A percentile compares a stretch with the other conserved stretches of the same genome.
Conservation (phyloP, 2,888 invertebrate species). For the Steinernema scapterisci region DNA sequence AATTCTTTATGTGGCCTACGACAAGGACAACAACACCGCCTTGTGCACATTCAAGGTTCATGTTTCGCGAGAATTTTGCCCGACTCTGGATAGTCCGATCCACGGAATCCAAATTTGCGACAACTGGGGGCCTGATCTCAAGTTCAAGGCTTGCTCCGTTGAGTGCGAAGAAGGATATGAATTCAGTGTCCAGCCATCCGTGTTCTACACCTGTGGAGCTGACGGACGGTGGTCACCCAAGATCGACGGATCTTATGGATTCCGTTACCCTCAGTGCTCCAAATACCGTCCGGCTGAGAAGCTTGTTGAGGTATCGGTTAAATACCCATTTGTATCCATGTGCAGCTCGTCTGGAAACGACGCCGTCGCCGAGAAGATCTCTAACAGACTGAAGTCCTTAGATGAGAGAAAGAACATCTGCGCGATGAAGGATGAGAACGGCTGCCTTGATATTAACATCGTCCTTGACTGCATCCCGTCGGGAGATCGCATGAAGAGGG, state of each 20-base stretch:
- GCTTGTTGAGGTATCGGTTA: conserved; percentile 88
- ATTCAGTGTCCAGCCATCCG: conserved; percentile 90
- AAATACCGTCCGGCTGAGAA: conserved; percentile 82
- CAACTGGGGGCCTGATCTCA: conserved; percentile 91
- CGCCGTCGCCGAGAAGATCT: conserved; percentile 76
- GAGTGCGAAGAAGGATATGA: conserved; percentile 67
- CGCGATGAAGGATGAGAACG: conserved; percentile 76
- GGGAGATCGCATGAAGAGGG: conserved; percentile 16
- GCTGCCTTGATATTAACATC: conserved; percentile 84
- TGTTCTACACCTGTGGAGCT: conserved; percentile 95
- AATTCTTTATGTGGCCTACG: conserved; percentile 66
- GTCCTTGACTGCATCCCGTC: conserved; percentile 55
- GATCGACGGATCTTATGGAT: conserved; percentile 45
- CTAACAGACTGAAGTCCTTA: conserved; percentile 84
- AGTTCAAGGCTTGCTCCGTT: conserved; percentile 79
- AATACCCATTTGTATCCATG: conserved; percentile 93
- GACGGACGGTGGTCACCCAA: conserved; percentile 93
- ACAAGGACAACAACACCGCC: conserved; percentile 59
- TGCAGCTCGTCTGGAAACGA: conserved; percentile 85
- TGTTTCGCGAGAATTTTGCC: conserved; percentile 84
- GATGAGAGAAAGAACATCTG: conserved; percentile 97
- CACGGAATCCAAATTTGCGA: conserved; percentile 90
- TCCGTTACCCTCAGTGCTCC: conserved; percentile 68
- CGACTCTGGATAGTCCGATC: conserved; percentile 83
- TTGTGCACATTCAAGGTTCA: conserved; percentile 66